phyloP scores from a whole-genome alignment of 2,888 invertebrate species.

The Monoplex corrugatus region DNA sequence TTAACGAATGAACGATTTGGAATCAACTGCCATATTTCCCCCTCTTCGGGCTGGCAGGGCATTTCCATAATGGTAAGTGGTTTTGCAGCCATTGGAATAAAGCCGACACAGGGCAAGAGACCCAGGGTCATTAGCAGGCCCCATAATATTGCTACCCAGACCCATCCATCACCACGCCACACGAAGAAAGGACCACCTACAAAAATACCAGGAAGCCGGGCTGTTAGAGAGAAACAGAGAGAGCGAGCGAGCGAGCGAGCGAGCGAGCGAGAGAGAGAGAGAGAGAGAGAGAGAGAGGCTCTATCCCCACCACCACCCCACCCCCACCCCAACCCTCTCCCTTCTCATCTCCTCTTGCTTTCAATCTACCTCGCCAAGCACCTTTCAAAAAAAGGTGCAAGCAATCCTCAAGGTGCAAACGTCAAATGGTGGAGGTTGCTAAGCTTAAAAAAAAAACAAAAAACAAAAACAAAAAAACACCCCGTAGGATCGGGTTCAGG shows the following conservation, averaged over 20 bases:
- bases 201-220: slow-evolving; percentile 6
- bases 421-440: background rate
- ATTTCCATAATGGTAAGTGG: slow-evolving; percentile 49
- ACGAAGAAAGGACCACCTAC: slow-evolving; percentile 25
- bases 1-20: slow-evolving; percentile 23
- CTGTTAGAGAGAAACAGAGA: background rate
- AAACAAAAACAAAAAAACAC: background rate
- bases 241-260: too few species aligned
- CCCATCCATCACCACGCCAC: slow-evolving; percentile 32
- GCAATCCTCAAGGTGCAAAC: background rate
- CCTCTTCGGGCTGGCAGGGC: slow-evolving; percentile 4
- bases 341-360: background rate
- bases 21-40: slow-evolving; percentile 37
- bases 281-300: too few species aligned
- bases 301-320: background rate
- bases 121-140: slow-evolving; percentile 24
- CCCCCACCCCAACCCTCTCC: background rate
- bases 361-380: background rate
- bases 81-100: slow-evolving; percentile 49
- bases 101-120: slow-evolving; percentile 1
- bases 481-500: too few species aligned
- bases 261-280: too few species aligned
- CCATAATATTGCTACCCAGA: background rate
- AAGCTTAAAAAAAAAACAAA: background rate
- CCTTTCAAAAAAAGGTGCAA: too few species aligned